Conservation (phyloP, 2,797 vertebrate genomes). For the Gallirallus australis region DNA sequence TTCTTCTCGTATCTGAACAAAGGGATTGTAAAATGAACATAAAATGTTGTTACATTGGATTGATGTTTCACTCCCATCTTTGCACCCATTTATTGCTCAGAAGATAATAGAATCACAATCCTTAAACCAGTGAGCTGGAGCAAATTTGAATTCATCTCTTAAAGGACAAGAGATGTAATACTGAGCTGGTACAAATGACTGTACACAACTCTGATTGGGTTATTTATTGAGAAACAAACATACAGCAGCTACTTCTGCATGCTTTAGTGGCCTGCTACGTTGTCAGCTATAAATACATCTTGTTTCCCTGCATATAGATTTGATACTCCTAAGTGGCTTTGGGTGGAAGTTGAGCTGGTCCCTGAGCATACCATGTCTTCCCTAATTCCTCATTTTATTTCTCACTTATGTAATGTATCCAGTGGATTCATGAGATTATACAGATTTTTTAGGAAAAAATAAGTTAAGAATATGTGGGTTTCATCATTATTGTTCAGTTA, state of each 20-base stretch:
- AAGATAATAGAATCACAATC: background rate
- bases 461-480: background rate
- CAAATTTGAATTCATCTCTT: background rate
- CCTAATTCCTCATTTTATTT: background rate
- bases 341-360: background rate
- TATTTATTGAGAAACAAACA: background rate
- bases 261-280: background rate
- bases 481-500: background rate
- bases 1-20: background rate
- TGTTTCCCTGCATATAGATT: background rate
- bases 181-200: background rate
- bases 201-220: background rate
- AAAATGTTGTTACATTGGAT: background rate
- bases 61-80: background rate
- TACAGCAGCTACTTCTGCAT: background rate
- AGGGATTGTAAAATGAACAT: background rate
- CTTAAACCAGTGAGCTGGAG: background rate
- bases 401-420: background rate
- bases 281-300: background rate
- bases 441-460: background rate
- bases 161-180: background rate
- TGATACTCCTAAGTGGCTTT: background rate
- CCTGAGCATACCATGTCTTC: rapidly evolving
- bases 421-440: background rate
- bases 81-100: background rate